Evolutionary conservation across 2,113 vertebrate species (phyloP), one percentile per base, ranked within the genome.

Genomic region (Cepphus grylle): DNA sequence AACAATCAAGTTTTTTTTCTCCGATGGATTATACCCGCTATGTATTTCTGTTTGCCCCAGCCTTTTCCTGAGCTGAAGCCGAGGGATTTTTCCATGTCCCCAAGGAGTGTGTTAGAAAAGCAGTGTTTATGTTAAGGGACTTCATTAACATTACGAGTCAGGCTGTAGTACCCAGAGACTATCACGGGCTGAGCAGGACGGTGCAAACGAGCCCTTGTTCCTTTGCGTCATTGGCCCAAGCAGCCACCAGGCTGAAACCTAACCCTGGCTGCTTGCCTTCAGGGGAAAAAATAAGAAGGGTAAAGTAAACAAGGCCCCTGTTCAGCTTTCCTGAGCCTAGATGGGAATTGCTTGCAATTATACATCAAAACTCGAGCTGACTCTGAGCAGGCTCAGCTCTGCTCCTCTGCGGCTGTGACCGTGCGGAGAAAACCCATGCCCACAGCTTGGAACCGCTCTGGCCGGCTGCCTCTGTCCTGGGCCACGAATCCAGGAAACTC

Each of bases 331-430:
- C 94, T 86, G 78, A 72, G 78, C 92, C 86, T 72, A 62, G 74
- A 96, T 81, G 86, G 93, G 94, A 94, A 94, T 52, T 81, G 91
- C 91, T 93, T 27, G 92, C 83, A 96, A 87, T 94, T 92, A 91
- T 40, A 93, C 87, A 73, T 89, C 90, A 93, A 83, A 95, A 94
- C 94, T 69, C 12, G 0, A 66, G 69, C 93, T 93, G 94, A 86
- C 79, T 95, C 86, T 36, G 20, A 78, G 86, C 91, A 81, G 91
- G 40, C 72, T 80, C 74, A 8, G 79, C 65, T 72, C 63, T 78
- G 38, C 74, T 90, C 30, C 6, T 2, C 78, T 50, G 52, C 7
- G 65, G 62, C 61, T 89, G 12, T 42, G 73, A 11, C 73, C 74
- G 9, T 29, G 53, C 32, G 66, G 78, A 94, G 70, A 87, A 95